Base-by-base conservation (phyloP, 2,113 vertebrate species). In the Australoheros scitulus region DNA sequence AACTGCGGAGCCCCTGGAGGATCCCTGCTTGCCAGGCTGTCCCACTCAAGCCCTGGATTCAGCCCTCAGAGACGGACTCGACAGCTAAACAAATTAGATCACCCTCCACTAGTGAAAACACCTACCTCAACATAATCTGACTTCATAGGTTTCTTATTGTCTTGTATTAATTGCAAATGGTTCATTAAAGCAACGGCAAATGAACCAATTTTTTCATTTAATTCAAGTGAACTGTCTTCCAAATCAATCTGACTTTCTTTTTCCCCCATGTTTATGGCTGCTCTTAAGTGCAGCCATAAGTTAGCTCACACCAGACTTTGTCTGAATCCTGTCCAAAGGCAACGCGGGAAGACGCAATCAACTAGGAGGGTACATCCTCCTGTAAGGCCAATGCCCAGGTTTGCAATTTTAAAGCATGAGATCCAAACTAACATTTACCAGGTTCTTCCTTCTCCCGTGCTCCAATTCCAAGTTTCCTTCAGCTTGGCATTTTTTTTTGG, bases 21-120 rank as follows among this genome's bases (percentile, higher is more conserved):
- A 76, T 79, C 86, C 52, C 52, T 50, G 55, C 77, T 70, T 56
- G 20, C 68, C 65, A 86, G 80, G 64, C 58, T 60, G 80, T 82
- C 79, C 87, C 64, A 74, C 81, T 82, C 63, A 58, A 60, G 61
- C 76, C 80, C 29, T 43, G 74, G 83, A 43, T 59, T 58, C 17
- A 61, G 59, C 77, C 91, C 60, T 61, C 3, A 5, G 26, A 60
- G 32, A 77, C 76, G 76, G 87, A 61, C 78, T 77, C 1, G 20
- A 76, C 52, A 74, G 80, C 92, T 81, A 93, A 92, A 92, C 91
- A 91, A 91, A 88, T 93, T 76, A 94, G 61, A 88, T 93, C 93
- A 91, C 79, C 79, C 79, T 76, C 38, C 61, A 61, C 55, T 6
- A 7, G 58, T 87, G 72, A 76, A 41, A 76, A 83, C 26, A 75